Evolutionary conservation across 2,797 vertebrate genomes (phyloP), one percentile per base, ranked within the genome.

Genomic region (Mionectes olivaceus): DNA sequence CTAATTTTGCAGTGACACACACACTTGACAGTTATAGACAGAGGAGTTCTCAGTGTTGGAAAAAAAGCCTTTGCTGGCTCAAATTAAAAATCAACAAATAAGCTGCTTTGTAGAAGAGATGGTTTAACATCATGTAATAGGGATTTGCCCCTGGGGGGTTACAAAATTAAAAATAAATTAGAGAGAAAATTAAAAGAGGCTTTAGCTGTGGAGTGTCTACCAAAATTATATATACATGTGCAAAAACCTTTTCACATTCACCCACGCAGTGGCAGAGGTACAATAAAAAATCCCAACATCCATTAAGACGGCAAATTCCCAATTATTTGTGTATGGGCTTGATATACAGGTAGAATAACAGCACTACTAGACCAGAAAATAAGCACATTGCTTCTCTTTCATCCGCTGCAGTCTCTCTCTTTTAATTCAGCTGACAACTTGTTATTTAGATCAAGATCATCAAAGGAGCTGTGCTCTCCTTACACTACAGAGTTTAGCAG

Each of bases 111-210:
- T 73, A 85, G 61, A 90, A 94, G 65, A 94, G 74, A 89, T 76
- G 37, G 90, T 92, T 94, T 94, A 94, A 89, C 86, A 94, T 83
- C 93, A 83, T 84, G 74, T 77, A 96, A 94, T 83, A 91, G 91
- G 90, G 79, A 86, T 89, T 95, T 91, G 86, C 69, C 79, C 90
- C 59, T 80, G 43, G 47, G 83, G 93, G 84, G 41, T 70, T 94
- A 84, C 81, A 89, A 92, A 95, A 96, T 96, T 93, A 96, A 95
- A 96, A 94, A 96, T 82, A 94, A 97, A 95, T 96, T 96, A 95
- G 82, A 93, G 74, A 90, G 75, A 95, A 95, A 96, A 93, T 95
- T 87, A 95, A 70, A 94, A 94, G 93, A 86, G 55, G 65, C 21
- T 90, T 92, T 94, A 91, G 83, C 78, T 95, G 83, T 77, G 76